Base-by-base conservation (phyloP, 2,113 vertebrate genomes). In the Zapus hudsonius region DNA sequence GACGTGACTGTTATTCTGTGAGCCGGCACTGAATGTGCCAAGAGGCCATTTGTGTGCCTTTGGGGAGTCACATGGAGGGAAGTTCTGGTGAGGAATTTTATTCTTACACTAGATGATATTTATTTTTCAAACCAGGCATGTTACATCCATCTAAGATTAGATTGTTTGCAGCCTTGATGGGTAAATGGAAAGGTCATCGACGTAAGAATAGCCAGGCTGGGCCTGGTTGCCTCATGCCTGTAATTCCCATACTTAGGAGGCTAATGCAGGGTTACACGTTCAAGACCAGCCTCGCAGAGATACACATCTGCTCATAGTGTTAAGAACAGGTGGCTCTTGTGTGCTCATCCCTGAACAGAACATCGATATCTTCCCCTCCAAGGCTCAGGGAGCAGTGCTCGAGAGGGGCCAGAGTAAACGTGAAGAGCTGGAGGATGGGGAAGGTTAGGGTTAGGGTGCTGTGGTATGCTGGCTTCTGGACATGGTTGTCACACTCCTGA, bases 21-120 rank as follows among this genome's bases (percentile, higher is more conserved):
- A 83, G 27, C 40, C 23, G 47, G 33, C 10, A 12, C 0, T n/a
- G 52, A 74, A 57, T 74, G 78, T 74, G 36, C 38, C 36, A 87
- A 10, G 61, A 92, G 29, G 76, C 22, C 63, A 16, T 69, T 22
- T 66, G 66, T 94, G 73, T 63, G 25, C n/a, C 69, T 92, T 92
- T 47, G 47, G 29, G 29, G 8, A 55, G 17, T 40, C 87, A 66
- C 29, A 33, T 74, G 27, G n/a, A 89, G 40, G 75, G 40, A 81
- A 80, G 74, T 61, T 55, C 42, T 23, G 3, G 5, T 40, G 9
- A 92, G 31, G 23, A 59, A 55, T 12, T 84, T 74, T 59, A 61
- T 82, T 86, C 17, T 88, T 80, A 29, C 42, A 74, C 29, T 74
- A 78, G 61, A 92, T 84, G 23, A 69, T 66, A 7, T 76, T 29